A percentile compares a stretch with the other conserved stretches of the same genome.
Evolutionary conservation across 1,140 invertebrate genomes (phyloP).

Genomic region (Heterodera schachtii): DNA sequence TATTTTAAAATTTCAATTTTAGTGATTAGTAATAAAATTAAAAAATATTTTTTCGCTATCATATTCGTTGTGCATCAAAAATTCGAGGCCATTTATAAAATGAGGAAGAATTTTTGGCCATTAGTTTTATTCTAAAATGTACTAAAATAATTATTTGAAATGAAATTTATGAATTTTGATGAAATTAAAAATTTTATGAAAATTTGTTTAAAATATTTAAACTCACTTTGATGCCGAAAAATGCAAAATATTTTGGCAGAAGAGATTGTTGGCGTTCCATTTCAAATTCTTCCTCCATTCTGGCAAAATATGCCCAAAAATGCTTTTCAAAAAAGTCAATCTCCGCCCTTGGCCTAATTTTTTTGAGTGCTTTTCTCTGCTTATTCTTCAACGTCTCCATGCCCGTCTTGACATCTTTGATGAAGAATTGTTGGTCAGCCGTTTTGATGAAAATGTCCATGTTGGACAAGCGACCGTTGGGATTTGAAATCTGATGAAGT

Average conservation of each 20-base stretch:
- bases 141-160: too few species aligned
- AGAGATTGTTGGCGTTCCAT: neutral
- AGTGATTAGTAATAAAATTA: too few species aligned
- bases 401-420: slow-evolving; percentile 8
- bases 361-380: neutral
- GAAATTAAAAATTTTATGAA: too few species aligned
- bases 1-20: too few species aligned
- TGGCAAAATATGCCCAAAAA: neutral
- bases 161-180: too few species aligned
- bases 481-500: neutral
- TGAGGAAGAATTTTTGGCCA: too few species aligned
- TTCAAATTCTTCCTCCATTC: neutral
- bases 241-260: neutral
- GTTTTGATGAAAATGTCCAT: slow-evolving; percentile 2
- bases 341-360: neutral
- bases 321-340: slow-evolving; percentile 4
- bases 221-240: neutral
- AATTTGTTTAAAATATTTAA: too few species aligned
- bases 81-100: too few species aligned
- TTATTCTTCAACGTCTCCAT: neutral
- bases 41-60: too few species aligned
- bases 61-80: too few species aligned
- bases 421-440: neutral
- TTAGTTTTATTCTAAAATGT: too few species aligned
- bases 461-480: slow-evolving; percentile 1